Conservation (phyloP, 2,113 vertebrate genomes). For the Furnarius figulus region DNA sequence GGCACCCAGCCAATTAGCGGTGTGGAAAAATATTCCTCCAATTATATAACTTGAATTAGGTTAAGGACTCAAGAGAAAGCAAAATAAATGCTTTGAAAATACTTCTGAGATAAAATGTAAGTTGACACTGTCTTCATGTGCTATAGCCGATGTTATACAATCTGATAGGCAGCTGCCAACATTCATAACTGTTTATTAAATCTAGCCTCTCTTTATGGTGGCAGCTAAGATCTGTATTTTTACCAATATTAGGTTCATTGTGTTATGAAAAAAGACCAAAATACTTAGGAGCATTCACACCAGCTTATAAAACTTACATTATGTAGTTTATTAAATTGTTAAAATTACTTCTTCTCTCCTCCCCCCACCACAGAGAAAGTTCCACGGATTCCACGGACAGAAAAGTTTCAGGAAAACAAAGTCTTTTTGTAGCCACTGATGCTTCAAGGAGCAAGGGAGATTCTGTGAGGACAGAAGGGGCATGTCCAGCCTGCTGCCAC, state of each 20-base stretch:
- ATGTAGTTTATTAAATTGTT: conserved; percentile 82
- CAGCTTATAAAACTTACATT: conserved; percentile 79
- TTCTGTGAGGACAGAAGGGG: neutral
- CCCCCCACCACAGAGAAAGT: conserved; percentile 57
- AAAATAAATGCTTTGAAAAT: conserved; percentile 78
- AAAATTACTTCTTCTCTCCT: conserved; percentile 78
- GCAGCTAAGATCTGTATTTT: conserved; percentile 80
- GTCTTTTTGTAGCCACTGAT: neutral
- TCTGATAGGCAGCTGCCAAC: conserved; percentile 84
- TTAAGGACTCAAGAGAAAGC: conserved; percentile 77
- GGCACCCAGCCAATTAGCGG: conserved; percentile 83
- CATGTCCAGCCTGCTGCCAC: neutral
- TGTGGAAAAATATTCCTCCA: conserved; percentile 84
- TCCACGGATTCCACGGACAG: conserved; percentile 57
- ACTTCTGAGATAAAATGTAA: conserved; percentile 79
- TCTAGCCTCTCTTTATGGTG: conserved; percentile 76
- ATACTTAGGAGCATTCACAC: conserved; percentile 77
- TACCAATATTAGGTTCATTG: conserved; percentile 82
- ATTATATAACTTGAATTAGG: conserved; percentile 80
- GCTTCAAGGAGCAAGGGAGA: neutral
- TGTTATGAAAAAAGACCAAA: conserved; percentile 82
- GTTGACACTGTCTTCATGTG: conserved; percentile 77
- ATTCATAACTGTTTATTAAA: conserved; percentile 85
- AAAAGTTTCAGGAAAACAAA: conserved; percentile 48
- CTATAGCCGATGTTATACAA: conserved; percentile 74